Conservation (phyloP, 2,797 vertebrate genomes). For the Coregonus sp. region DNA sequence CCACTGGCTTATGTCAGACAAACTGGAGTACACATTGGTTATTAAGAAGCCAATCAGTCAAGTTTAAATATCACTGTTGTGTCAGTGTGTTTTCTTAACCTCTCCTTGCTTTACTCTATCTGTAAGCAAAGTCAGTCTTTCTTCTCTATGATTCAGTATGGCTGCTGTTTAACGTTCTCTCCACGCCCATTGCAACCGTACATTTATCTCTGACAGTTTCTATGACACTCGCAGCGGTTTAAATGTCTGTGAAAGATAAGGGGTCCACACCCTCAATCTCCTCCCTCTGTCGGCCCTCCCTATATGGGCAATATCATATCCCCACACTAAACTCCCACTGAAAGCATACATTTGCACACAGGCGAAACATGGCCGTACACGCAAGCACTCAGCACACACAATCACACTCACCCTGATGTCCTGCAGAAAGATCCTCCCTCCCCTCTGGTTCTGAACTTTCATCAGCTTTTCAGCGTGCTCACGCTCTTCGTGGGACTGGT, state of each 20-base stretch:
- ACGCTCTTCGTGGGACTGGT: constrained; percentile 85
- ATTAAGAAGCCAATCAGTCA: too few species aligned
- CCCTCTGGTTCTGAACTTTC: constrained; percentile 86
- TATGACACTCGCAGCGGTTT: constrained; percentile 8
- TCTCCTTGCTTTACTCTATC: too few species aligned
- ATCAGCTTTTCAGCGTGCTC: constrained; percentile 89
- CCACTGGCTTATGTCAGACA: too few species aligned
- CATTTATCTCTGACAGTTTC: neutral
- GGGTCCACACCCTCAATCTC: constrained; percentile 46
- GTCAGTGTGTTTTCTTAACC: too few species aligned
- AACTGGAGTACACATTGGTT: too few species aligned
- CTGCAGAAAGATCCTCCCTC: constrained; percentile 86
- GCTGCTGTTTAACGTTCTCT: too few species aligned
- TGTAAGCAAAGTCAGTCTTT: too few species aligned
- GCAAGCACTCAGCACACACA: neutral
- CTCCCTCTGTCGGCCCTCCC: constrained; percentile 19
- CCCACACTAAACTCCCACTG: constrained; percentile 14
- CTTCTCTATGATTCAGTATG: too few species aligned
- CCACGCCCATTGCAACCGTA: constrained; percentile 42
- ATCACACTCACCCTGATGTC: constrained; percentile 77
- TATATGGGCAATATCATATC: neutral
- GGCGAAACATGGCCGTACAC: neutral
- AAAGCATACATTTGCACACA: constrained; percentile 22
- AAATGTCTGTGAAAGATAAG: constrained; percentile 64
- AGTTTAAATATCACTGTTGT: too few species aligned